phyloP scores from a whole-genome alignment of 2,113 vertebrate species.

The Bothrops jararaca region DNA sequence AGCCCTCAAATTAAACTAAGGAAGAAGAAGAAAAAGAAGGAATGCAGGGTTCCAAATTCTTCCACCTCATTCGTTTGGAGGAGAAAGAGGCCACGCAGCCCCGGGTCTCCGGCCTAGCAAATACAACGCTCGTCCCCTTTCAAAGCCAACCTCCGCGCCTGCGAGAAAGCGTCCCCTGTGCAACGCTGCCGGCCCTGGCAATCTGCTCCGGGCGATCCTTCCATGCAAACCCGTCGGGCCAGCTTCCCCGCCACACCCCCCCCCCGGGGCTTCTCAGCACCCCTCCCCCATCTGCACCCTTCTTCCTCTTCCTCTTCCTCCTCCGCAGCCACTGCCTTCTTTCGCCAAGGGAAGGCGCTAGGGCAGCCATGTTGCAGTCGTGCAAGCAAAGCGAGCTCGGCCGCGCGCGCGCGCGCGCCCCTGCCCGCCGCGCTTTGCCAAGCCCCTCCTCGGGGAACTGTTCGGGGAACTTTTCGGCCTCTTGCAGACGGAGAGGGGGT shows the following conservation, averaged over 20 bases:
- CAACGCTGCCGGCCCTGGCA: background rate
- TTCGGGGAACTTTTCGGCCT: background rate
- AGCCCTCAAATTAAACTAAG: background rate
- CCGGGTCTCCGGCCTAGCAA: background rate
- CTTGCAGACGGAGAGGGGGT: background rate
- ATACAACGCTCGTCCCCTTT: background rate
- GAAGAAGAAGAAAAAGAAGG: background rate
- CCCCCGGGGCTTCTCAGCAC: background rate
- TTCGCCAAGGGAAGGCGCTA: background rate
- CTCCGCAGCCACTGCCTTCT: background rate
- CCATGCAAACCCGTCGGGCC: background rate
- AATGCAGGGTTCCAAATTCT: background rate
- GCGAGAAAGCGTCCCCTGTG: background rate
- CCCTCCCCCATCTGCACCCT: background rate
- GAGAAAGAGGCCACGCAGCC: no score
- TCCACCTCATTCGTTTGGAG: background rate
- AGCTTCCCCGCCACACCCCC: background rate
- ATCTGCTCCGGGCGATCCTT: background rate
- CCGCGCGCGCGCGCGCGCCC: no score
- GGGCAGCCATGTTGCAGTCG: background rate
- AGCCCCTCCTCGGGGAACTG: background rate
- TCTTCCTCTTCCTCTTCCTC: background rate
- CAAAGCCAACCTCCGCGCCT: background rate
- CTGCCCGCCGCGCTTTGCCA: background rate
- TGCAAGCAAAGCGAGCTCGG: background rate